Percentiles rank a stretch among this genome's conserved stretches.
These are phyloP conservation scores for Larimichthys polyactis DNA, from an alignment of 2,113 vertebrate species.

Conservation along the genomic window DNA sequence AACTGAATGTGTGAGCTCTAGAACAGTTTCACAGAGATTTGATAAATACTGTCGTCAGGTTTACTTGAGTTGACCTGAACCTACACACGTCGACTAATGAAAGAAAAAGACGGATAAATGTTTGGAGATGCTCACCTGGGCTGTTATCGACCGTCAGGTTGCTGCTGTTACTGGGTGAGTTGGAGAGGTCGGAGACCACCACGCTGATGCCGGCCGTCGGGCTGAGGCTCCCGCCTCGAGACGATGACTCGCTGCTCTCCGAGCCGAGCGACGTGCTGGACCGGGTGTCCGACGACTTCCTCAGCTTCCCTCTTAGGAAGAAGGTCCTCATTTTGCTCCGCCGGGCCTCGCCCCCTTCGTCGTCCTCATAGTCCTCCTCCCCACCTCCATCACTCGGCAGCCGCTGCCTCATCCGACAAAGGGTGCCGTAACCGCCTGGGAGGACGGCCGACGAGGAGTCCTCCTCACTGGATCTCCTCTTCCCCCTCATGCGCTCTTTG, in stretches of 20 bases:
- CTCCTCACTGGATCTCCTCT: constrained; percentile 88
- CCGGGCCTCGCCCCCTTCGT: constrained; percentile 86
- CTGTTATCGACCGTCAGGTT: constrained; percentile 90
- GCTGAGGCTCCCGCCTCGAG: constrained; percentile 88
- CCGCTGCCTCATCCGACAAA: constrained; percentile 67
- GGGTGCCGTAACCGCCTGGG: constrained; percentile 78
- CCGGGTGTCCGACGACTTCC: constrained; percentile 92
- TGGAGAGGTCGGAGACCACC: constrained; percentile 82
- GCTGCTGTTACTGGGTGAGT: constrained; percentile 89
- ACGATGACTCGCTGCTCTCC: constrained; percentile 93
- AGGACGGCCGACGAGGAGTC: constrained; percentile 89
- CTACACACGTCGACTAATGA: too few species aligned
- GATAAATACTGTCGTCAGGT: too few species aligned
- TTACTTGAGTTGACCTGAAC: too few species aligned
- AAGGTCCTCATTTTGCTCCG: constrained; percentile 90
- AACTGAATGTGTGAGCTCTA: too few species aligned
- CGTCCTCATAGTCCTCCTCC: constrained; percentile 89
- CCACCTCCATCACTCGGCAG: constrained; percentile 85
- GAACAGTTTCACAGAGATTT: too few species aligned
- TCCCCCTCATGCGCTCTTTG: constrained; percentile 92
- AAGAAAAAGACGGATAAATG: neutral
- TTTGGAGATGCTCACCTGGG: constrained; percentile 82
- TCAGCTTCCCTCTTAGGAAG: constrained; percentile 90
- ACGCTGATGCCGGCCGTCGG: constrained; percentile 86
- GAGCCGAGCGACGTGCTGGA: constrained; percentile 96